Base-by-base conservation (phyloP, 2,888 invertebrate species). In the Drosophila monieri region DNA sequence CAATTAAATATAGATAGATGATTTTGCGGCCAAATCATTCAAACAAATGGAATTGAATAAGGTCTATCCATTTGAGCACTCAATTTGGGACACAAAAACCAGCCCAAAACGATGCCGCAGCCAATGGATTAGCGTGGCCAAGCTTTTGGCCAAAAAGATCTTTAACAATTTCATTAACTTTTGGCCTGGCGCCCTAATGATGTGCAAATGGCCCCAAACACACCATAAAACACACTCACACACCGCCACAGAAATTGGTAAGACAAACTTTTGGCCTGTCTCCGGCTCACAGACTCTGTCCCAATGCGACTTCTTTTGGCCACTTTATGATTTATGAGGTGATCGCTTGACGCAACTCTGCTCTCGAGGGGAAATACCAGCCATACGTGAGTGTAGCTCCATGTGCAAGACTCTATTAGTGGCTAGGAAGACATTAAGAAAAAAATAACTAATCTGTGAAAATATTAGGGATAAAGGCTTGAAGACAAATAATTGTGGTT, bases 281-380 rank as follows among this genome's bases (percentile, higher is more conserved):
- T 59, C 23, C 21, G 35, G 15, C 39, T 53, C 12, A 10, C 14
- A 25, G 41, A 9, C 53, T 18, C 18, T 12, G 21, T 43, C 51
- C 30, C 14, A 21, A 30, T 59, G 54, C 69, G 52, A 68, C 69
- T 70, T 71, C 52, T 68, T 66, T 69, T 70, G 69, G 70, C 58
- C 52, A 32, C 48, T 77, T 76, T 76, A 76, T 83, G 85, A 85
- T 85, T 84, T 84, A 85, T 78, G 83, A 83, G 74, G 77, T 77
- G 81, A 59, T 55, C 73, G 78, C 64, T 51, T 70, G 77, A 54
- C 68, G 68, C 67, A 69, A 61, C 68, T 52, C 32, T 59, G 64
- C 68, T 66, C 67, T 68, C 71, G 44, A 37, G 32, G 72, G 60
- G 73, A 80, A 81, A 77, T 78, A 66, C 85, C 76, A 66, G 30